phyloP scores from a whole-genome alignment of 1,140 invertebrate species.

The Psilanteris sp. region DNA sequence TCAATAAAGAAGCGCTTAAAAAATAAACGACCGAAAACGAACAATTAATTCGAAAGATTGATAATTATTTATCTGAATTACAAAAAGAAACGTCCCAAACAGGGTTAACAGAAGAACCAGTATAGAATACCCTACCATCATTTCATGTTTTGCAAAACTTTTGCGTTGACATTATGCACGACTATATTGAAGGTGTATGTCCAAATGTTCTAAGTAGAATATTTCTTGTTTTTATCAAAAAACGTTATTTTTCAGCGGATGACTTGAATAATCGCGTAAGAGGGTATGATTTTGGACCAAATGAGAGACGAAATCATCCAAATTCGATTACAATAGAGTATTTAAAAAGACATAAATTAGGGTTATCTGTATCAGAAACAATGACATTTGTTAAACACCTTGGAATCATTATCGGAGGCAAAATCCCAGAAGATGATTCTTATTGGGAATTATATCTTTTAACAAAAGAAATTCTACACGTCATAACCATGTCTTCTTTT shows the following conservation, averaged over 20 bases:
- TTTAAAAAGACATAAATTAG: slow-evolving; percentile 39
- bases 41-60: slow-evolving; percentile 19
- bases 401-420: slow-evolving; percentile 49
- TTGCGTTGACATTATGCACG: slow-evolving; percentile 37
- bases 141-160: slow-evolving; percentile 35
- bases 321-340: slow-evolving; percentile 23
- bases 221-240: slow-evolving; percentile 15
- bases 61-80: slow-evolving; percentile 19
- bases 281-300: slow-evolving; percentile 24
- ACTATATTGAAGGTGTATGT: slow-evolving; percentile 18
- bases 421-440: slow-evolving; percentile 27
- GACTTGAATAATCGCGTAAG: slow-evolving; percentile 22
- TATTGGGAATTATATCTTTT: slow-evolving; percentile 40
- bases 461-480: slow-evolving; percentile 17
- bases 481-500: slow-evolving; percentile 28
- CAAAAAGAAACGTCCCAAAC: slow-evolving; percentile 18
- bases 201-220: slow-evolving; percentile 18
- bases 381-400: slow-evolving; percentile 39
- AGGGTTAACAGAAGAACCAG: slow-evolving; percentile 33
- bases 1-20: slow-evolving; percentile 15
- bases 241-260: slow-evolving; percentile 21
- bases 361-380: slow-evolving; percentile 47
- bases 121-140: slow-evolving; percentile 53
- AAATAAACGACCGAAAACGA: slow-evolving; percentile 18
- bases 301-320: slow-evolving; percentile 22